phyloP scores from a whole-genome alignment of 2,797 vertebrate species.

The Galaxias olidus region DNA sequence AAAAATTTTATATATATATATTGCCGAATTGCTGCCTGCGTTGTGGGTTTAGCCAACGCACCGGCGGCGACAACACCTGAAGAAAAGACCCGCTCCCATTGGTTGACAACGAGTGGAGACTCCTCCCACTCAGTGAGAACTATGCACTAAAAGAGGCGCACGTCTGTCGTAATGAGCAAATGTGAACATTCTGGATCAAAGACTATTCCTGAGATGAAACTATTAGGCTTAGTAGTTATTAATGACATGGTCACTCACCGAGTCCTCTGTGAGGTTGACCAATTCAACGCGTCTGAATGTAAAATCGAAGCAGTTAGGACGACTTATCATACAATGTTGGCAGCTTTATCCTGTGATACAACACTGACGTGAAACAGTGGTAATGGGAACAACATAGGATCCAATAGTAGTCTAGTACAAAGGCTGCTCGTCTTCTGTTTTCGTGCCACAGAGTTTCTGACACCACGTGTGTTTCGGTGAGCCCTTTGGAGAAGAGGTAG shows the following conservation, averaged over 20 bases:
- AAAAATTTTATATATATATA: too few relatives aligned
- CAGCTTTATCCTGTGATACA: constrained; percentile 55
- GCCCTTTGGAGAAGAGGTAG: constrained; percentile 37
- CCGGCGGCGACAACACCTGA: constrained; percentile 24
- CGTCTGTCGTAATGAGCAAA: constrained; percentile 51
- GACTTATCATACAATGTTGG: constrained; percentile 43
- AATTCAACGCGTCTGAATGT: constrained; percentile 62
- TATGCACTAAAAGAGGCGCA: constrained; percentile 60
- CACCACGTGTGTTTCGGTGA: constrained; percentile 23
- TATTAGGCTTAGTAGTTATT: neutral
- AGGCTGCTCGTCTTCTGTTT: neutral
- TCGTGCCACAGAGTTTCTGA: constrained; percentile 15
- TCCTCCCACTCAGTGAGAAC: constrained; percentile 46
- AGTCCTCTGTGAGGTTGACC: constrained; percentile 30
- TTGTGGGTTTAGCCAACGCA: constrained; percentile 34
- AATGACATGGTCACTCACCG: neutral
- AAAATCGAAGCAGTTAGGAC: constrained; percentile 19
- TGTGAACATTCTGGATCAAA: constrained; percentile 53
- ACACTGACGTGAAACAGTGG: constrained; percentile 29
- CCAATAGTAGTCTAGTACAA: constrained; percentile 3
- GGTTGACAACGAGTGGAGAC: constrained; percentile 26
- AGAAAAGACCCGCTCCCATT: constrained; percentile 27
- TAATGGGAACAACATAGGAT: constrained; percentile 58
- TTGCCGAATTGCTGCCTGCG: constrained; percentile 9
- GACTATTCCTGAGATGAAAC: constrained; percentile 5